Evolutionary conservation across 2,113 vertebrate genomes (phyloP), one percentile per base, ranked within the genome.

Genomic region (Hemiprocne comata): DNA sequence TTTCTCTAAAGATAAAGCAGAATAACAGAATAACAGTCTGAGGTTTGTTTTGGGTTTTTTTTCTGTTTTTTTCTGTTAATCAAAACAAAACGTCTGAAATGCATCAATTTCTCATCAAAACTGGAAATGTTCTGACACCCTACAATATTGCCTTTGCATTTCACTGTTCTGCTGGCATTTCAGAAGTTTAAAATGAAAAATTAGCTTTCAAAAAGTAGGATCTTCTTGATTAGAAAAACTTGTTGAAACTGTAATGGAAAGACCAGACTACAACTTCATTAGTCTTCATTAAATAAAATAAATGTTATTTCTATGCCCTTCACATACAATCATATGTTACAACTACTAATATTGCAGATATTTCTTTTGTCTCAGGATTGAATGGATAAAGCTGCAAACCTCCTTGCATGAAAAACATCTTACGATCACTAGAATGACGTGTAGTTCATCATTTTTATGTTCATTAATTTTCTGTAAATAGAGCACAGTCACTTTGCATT

Each of bases 251-350:
- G 60, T 83, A 96, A 93, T 86, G 84, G 91, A 94, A 97, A 93
- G 90, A 96, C 96, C 93, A 94, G 88, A 97, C n/a, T n/a, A 85
- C 90, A 89, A 89, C 91, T 96, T 91, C 95, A 95, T 93, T 95
- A 87, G 79, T 98, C 94, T 97, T 97, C 95, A 96, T 97, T 96
- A 97, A 95, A 94, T 54, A 91, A 97, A 97, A 97, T 91, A 96
- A 93, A 96, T 14, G 33, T 87, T 97, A 90, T 96, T 95, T 91
- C 87, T 97, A 92, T 95, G 96, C 70, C 90, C 85, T 97, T 97
- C 93, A 69, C 74, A 94, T 93, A 79, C 66, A 96, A 95, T 88
- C 88, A 92, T 96, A 77, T 71, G 89, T 76, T 95, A 78, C 57
- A 70, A 95, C 66, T 95, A 95, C 92, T 97, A 96, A 95, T 92